A percentile compares a stretch with the other conserved stretches of the same genome.
phyloP scores from a whole-genome alignment of 2,113 vertebrate genomes.

The Leucoraja erinaceus region DNA sequence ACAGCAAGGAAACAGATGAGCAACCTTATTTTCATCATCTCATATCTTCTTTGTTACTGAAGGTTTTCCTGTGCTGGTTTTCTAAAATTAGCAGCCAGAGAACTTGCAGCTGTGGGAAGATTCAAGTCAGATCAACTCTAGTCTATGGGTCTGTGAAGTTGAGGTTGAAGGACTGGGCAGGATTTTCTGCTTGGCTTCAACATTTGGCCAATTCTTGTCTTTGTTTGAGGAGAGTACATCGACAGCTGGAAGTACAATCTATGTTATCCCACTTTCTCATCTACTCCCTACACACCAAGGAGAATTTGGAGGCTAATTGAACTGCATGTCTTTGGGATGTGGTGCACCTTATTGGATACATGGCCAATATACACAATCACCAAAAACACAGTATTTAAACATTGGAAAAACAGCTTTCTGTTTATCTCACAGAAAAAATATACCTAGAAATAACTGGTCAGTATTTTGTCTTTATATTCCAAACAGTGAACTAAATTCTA shows the following conservation, averaged over 20 bases:
- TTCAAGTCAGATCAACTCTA: no score
- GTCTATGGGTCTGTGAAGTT: neutral
- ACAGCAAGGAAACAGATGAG: neutral
- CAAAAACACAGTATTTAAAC: neutral
- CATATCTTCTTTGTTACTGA: neutral
- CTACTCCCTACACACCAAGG: no score
- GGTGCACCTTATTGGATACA: neutral
- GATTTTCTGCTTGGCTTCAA: neutral
- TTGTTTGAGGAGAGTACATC: neutral
- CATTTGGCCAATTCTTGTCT: neutral
- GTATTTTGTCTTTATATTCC: neutral
- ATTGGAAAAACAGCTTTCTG: neutral
- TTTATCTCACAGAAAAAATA: neutral
- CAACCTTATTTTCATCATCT: neutral
- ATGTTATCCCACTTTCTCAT: neutral
- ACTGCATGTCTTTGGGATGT: no score
- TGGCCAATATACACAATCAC: no score
- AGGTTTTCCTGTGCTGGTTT: neutral
- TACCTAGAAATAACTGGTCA: neutral
- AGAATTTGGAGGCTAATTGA: no score
- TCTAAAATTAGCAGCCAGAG: neutral
- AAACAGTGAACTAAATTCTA: neutral
- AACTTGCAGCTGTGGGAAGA: neutral
- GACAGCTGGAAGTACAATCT: neutral
- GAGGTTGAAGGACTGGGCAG: neutral